Evolutionary conservation across 2,797 vertebrate species (phyloP).

Genomic region (Delichon dasypus): DNA sequence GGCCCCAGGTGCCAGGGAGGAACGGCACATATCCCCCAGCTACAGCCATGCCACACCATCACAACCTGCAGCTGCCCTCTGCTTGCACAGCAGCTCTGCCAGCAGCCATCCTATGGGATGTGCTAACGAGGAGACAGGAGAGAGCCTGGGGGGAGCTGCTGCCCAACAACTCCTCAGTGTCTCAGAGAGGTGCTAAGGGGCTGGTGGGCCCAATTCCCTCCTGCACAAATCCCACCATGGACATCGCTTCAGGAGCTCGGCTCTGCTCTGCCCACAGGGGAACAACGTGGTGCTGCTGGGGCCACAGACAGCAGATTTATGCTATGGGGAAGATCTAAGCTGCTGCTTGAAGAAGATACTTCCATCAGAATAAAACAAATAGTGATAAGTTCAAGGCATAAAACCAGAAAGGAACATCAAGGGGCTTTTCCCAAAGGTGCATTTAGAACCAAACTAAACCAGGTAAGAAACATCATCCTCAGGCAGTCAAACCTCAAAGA

Average conservation of each 20-base stretch:
- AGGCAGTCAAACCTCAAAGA: background rate
- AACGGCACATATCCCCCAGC: background rate
- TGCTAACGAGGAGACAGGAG: background rate
- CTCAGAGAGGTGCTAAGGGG: background rate
- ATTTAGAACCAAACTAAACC: background rate
- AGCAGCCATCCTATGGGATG: background rate
- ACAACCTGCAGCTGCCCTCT: background rate
- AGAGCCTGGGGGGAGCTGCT: background rate
- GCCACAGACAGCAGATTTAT: background rate
- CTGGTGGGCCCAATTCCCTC: background rate
- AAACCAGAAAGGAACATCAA: background rate
- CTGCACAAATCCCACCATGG: background rate
- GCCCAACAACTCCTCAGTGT: background rate
- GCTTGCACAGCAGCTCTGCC: background rate
- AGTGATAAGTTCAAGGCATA: background rate
- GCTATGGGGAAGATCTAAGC: background rate
- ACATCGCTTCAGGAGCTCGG: accelerated
- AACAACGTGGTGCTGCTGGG: background rate
- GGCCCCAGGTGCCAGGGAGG: background rate
- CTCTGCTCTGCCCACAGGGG: background rate
- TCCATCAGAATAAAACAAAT: background rate
- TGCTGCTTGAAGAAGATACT: background rate
- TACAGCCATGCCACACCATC: background rate
- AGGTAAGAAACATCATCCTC: background rate
- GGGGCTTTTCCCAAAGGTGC: background rate